Base-by-base conservation (phyloP, 2,113 vertebrate genomes). In the Scomber japonicus region DNA sequence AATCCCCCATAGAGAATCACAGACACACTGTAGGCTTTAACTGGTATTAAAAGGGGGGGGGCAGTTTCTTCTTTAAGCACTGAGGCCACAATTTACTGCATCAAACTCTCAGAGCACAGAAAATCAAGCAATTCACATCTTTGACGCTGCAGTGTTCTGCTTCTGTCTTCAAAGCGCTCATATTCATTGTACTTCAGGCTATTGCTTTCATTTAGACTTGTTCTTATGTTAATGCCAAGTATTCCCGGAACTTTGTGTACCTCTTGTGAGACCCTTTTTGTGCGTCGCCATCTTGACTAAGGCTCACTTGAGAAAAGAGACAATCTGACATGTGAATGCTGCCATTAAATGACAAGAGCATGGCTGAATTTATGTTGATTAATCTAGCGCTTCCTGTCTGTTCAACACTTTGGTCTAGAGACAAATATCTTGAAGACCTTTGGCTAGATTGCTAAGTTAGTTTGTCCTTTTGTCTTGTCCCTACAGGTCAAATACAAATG, bases 21-120 rank as follows among this genome's bases (percentile, higher is more conserved):
- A 53, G 48, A 70, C 30, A 56, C 14, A 11, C 35, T 40, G 6
- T 40, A 40, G 35, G 14, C 2, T 27, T 24, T 3, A 30, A 19
- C 11, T 27, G 21, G 51, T 46, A 35, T 31, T 27, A 27, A 27
- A n/a, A 45, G 15, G 35, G 57, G 17, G 17, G 17, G 30, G 46
- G 59, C 50, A 45, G 46, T 54, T 64, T 73, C 35, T 70, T 66
- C 77, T 44, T 73, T 13, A 24, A 24, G 27, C n/a, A 54, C 74
- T 12, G 24, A 69, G 53, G 24, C 51, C 35, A 57, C 62, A 14
- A 40, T 65, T 50, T 24, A 54, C 51, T 13, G 59, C 19, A 3
- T 59, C 75, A 74, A 59, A 76, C 6, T 65, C 30, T 46, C 27
- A n/a, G 9, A 53, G 70, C 4, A 4, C 31, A 19, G 54, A 63